Percentiles rank a stretch among this genome's conserved stretches.
phyloP scores from a whole-genome alignment of 30 jellyfish, hydroid and myxozoan species.

The Phacellophora camtschatica region DNA sequence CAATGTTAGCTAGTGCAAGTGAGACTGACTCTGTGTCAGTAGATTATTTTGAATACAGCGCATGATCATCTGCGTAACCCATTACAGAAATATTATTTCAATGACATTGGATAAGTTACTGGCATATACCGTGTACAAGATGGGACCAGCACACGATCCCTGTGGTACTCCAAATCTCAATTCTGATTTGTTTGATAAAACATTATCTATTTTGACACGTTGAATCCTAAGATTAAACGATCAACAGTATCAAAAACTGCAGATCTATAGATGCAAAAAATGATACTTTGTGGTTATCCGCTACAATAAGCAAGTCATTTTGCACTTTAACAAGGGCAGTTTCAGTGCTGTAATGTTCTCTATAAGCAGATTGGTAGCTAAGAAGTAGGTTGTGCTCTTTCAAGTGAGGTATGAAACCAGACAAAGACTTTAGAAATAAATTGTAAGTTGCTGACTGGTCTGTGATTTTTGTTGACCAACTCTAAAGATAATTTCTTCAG shows the following conservation, averaged over 20 bases:
- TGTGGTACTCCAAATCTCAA: slow-evolving; percentile 4
- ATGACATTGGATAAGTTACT: neutral
- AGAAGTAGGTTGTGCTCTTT: slow-evolving; percentile 1
- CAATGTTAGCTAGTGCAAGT: neutral
- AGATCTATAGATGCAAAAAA: too few species aligned
- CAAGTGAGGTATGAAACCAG: neutral
- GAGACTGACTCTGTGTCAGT: neutral
- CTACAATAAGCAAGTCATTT: too few species aligned
- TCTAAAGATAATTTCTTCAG: neutral
- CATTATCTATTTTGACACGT: neutral
- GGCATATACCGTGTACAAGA: neutral
- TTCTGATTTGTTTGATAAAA: neutral
- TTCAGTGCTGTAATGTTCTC: too few species aligned
- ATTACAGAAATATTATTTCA: neutral
- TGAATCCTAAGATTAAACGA: neutral
- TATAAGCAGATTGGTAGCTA: slow-evolving; percentile 7
- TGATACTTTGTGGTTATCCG: too few species aligned
- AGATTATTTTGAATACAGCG: neutral
- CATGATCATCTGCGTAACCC: slow-evolving; percentile 4
- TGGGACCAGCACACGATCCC: slow-evolving; percentile 7
- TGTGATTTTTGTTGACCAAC: neutral
- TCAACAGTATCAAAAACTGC: too few species aligned
- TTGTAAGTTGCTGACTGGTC: neutral
- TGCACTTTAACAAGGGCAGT: too few species aligned
- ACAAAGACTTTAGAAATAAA: neutral